Evolutionary conservation across 1,140 invertebrate genomes (phyloP).

Genomic region (Thrips palmi): DNA sequence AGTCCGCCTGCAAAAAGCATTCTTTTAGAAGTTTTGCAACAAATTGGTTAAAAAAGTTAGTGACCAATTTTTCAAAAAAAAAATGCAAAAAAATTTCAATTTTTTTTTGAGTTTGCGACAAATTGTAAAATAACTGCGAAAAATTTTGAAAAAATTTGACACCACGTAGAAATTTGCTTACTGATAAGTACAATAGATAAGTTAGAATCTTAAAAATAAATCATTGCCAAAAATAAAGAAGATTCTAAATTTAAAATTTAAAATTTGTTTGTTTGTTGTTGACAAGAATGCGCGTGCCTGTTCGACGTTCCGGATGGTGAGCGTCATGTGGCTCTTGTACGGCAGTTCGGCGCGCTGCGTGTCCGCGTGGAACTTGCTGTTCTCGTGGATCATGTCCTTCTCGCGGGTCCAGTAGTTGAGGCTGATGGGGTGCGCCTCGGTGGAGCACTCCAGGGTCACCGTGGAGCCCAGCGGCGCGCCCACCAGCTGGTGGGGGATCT

Average conservation of each 20-base stretch:
- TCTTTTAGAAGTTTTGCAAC: slow-evolving; percentile 21
- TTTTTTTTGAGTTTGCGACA: too few relatives aligned
- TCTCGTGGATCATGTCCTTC: slow-evolving; percentile 76
- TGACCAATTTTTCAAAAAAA: slow-evolving; percentile 4
- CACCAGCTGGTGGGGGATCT: slow-evolving; percentile 78
- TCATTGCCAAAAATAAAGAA: too few relatives aligned
- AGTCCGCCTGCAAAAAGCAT: slow-evolving; percentile 46
- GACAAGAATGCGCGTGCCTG: too few relatives aligned
- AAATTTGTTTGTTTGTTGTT: slow-evolving; percentile 10
- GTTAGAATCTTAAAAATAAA: too few relatives aligned
- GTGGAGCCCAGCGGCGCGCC: slow-evolving; percentile 59
- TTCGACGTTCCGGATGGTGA: slow-evolving; percentile 54
- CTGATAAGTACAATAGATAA: too few relatives aligned
- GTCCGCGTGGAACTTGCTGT: slow-evolving; percentile 49
- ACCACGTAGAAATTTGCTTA: too few relatives aligned
- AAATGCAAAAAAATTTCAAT: too few relatives aligned
- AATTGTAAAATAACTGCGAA: too few relatives aligned
- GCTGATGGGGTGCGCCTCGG: slow-evolving; percentile 77
- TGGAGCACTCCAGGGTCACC: slow-evolving; percentile 72
- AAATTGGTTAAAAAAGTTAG: neutral
- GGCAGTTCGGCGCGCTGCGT: slow-evolving; percentile 35
- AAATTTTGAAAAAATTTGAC: too few relatives aligned
- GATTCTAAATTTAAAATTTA: neutral
- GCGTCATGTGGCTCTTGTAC: slow-evolving; percentile 69
- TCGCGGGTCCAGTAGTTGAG: slow-evolving; percentile 82